Evolutionary conservation across 2,888 invertebrate species (phyloP).

Genomic region (Eledona agricola): DNA sequence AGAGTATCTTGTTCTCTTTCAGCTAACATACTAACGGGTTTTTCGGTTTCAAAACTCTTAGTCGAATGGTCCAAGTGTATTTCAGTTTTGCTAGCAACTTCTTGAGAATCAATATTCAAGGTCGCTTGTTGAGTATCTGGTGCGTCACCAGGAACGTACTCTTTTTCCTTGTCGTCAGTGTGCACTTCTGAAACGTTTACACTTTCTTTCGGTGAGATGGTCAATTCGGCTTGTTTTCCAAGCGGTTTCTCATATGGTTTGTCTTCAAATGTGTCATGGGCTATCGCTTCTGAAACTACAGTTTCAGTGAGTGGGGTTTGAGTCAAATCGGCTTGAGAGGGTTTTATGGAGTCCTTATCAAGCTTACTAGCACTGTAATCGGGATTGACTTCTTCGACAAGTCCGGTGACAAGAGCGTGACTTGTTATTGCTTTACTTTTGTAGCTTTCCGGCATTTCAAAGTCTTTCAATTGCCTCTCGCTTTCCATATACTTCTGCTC

Average conservation of each 20-base stretch:
- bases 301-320: slow-evolving; percentile 64
- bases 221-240: slow-evolving; percentile 60
- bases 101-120: slow-evolving; percentile 62
- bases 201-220: slow-evolving; percentile 61
- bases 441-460: slow-evolving; percentile 66
- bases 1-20: slow-evolving; percentile 63
- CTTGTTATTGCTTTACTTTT: slow-evolving; percentile 64
- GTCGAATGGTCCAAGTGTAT: slow-evolving; percentile 62
- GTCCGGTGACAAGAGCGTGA: slow-evolving; percentile 65
- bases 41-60: slow-evolving; percentile 48
- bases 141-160: slow-evolving; percentile 57
- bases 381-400: slow-evolving; percentile 63
- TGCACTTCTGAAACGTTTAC: slow-evolving; percentile 64
- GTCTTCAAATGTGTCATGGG: slow-evolving; percentile 66
- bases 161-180: slow-evolving; percentile 64
- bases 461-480: slow-evolving; percentile 67
- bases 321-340: slow-evolving; percentile 59
- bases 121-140: slow-evolving; percentile 61
- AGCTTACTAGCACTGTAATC: slow-evolving; percentile 59
- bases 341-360: slow-evolving; percentile 45
- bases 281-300: slow-evolving; percentile 63
- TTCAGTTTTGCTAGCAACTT: slow-evolving; percentile 64
- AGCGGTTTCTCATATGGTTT: slow-evolving; percentile 57
- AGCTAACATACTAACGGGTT: slow-evolving; percentile 63
- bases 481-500: slow-evolving; percentile 73